Conservation (phyloP, 2,888 invertebrate genomes). For the Mallateleia sp. region DNA sequence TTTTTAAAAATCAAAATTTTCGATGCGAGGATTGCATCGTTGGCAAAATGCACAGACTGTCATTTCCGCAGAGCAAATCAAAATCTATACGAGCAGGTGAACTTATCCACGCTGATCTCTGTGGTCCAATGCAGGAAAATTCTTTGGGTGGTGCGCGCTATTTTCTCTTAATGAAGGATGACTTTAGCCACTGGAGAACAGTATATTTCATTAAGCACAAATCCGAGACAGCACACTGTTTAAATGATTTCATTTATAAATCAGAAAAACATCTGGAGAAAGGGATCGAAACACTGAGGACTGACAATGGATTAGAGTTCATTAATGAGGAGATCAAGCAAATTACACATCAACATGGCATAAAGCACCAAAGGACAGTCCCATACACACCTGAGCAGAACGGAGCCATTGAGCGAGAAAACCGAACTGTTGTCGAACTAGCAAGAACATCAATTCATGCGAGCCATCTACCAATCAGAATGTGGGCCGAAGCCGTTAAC, state of each 20-base stretch:
- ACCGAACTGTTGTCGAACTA: slow-evolving; percentile 36
- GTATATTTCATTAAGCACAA: slow-evolving; percentile 51
- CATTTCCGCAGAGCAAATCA: slow-evolving; percentile 56
- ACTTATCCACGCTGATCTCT: slow-evolving; percentile 73
- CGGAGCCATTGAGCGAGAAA: slow-evolving; percentile 49
- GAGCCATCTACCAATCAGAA: background rate
- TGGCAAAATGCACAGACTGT: slow-evolving; percentile 71
- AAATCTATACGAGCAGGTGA: slow-evolving; percentile 61
- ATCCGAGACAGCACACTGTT: slow-evolving; percentile 41
- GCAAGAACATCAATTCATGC: slow-evolving; percentile 31
- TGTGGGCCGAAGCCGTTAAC: slow-evolving; percentile 51
- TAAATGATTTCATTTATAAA: slow-evolving; percentile 33
- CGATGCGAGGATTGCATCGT: slow-evolving; percentile 23
- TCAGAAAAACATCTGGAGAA: slow-evolving; percentile 13
- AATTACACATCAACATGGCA: background rate
- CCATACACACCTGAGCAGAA: slow-evolving; percentile 41
- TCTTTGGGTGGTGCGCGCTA: slow-evolving; percentile 35
- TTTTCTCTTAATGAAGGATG: slow-evolving; percentile 53
- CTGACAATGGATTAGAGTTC: slow-evolving; percentile 36
- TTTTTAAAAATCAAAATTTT: slow-evolving; percentile 1
- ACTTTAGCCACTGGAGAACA: slow-evolving; percentile 45
- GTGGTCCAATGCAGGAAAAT: slow-evolving; percentile 69
- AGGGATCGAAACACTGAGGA: slow-evolving; percentile 17
- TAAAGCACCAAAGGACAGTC: slow-evolving; percentile 42
- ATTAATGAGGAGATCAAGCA: slow-evolving; percentile 4